Evolutionary conservation across 2,888 invertebrate genomes (phyloP).

Genomic region (Papilio gigon): DNA sequence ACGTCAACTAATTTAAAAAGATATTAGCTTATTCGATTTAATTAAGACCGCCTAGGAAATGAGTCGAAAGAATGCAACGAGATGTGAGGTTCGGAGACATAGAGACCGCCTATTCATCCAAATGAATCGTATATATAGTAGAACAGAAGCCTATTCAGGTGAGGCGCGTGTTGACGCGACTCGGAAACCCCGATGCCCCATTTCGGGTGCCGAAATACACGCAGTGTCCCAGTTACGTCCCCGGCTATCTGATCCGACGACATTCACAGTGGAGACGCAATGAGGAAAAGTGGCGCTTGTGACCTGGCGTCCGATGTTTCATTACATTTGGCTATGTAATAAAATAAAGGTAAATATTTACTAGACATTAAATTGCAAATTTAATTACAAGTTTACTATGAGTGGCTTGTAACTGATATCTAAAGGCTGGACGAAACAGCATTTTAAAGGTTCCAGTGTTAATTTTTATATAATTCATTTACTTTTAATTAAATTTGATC

Average conservation of each 20-base stretch:
- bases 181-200: slow-evolving; percentile 74
- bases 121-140: neutral
- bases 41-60: neutral
- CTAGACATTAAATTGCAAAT: too few species aligned
- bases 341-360: too few species aligned
- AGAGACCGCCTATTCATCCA: neutral
- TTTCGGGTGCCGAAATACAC: slow-evolving; percentile 76
- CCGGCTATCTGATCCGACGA: slow-evolving; percentile 46
- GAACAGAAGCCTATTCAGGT: slow-evolving; percentile 61
- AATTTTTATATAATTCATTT: neutral
- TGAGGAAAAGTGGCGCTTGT: slow-evolving; percentile 28
- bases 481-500: slow-evolving; percentile 13
- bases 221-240: slow-evolving; percentile 70
- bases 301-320: neutral
- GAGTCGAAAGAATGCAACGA: neutral
- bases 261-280: slow-evolving; percentile 51
- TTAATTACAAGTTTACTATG: too few species aligned
- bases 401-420: too few species aligned
- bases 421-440: too few species aligned
- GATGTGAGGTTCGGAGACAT: neutral
- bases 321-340: too few species aligned
- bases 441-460: too few species aligned
- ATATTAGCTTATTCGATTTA: neutral
- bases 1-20: slow-evolving; percentile 60
- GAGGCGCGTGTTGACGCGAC: slow-evolving; percentile 57